Evolutionary conservation across 1,140 invertebrate species (phyloP), one percentile per base, ranked within the genome.

Genomic region (Atta cephalotes): DNA sequence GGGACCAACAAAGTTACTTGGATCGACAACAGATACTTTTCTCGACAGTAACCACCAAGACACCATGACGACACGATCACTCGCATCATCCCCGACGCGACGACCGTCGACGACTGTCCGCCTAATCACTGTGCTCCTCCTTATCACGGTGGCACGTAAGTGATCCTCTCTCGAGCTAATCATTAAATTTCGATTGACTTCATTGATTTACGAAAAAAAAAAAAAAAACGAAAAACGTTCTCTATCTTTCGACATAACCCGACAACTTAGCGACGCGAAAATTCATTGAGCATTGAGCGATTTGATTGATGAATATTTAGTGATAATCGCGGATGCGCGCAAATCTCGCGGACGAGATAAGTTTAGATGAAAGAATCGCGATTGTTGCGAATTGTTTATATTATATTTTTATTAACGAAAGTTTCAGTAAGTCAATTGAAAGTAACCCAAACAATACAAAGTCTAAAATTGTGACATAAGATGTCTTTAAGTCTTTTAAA

Each of bases 51-150:
- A 95, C 92, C 94, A 93, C 92, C 92, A 94, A 93, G 93, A 92
- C 94, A 93, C 92, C 94, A 95, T 95, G 95, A 94, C 91, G 92
- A 93, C 91, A 94, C 93, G 92, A 94, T 92, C 94, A 93, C 90
- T 93, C 93, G 90, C 93, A 94, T 92, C 93, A 85, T 89, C 91
- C 91, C 91, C 91, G 87, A 68, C 85, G 74, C 80, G 80, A 71
- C 90, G 90, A 84, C 88, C 89, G 84, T 91, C 89, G 85, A 85
- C 90, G 85, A 85, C 90, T 65, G 74, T 90, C 74, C 89, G 91
- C 92, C 93, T 93, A 89, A 88, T 94, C 91, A 85, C 85, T 87
- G 90, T 90, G 85, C 58, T 94, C n/a, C 90, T 94, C 81, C 89
- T 94, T 66, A 76, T 94, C 70, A 86, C 92, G 80, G 87, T 78